phyloP scores from a whole-genome alignment of 2,113 vertebrate genomes.

The Prunella fulvescens region DNA sequence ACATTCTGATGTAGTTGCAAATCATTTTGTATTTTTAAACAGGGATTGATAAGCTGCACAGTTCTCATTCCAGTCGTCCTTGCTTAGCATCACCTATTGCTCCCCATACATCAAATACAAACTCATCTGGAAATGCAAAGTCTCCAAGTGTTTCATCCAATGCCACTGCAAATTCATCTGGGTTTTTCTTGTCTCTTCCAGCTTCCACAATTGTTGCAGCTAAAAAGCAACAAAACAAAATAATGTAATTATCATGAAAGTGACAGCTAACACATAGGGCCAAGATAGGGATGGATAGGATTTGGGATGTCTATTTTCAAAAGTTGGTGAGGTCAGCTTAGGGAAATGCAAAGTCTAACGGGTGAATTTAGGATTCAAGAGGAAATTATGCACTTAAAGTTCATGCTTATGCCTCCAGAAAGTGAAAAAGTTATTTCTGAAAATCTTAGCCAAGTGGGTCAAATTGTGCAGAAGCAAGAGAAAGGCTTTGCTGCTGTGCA shows the following conservation, averaged over 20 bases:
- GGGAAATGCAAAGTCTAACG: background rate
- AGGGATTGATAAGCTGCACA: background rate
- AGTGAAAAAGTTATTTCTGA: background rate
- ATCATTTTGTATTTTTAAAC: background rate
- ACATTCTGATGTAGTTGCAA: background rate
- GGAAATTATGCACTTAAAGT: background rate
- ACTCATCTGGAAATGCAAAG: slow-evolving; percentile 96
- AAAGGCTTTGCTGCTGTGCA: background rate
- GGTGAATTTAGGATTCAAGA: background rate
- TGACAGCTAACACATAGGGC: background rate
- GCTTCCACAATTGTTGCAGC: slow-evolving; percentile 96
- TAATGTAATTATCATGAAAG: background rate
- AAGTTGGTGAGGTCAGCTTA: background rate
- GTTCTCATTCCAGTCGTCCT: slow-evolving; percentile 71
- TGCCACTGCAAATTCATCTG: slow-evolving; percentile 91
- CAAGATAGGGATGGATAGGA: background rate
- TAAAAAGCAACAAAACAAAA: slow-evolving; percentile 35
- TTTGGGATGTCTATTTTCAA: background rate
- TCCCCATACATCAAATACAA: slow-evolving; percentile 95
- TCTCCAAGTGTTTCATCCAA: slow-evolving; percentile 91
- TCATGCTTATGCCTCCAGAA: background rate
- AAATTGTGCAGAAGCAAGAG: background rate
- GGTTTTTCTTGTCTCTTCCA: slow-evolving; percentile 90
- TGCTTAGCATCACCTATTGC: slow-evolving; percentile 90
- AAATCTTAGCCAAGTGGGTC: background rate